These are phyloP conservation scores for Enteromius viviparus DNA, from an alignment of 2,797 vertebrate genomes.

Conservation along the genomic window DNA sequence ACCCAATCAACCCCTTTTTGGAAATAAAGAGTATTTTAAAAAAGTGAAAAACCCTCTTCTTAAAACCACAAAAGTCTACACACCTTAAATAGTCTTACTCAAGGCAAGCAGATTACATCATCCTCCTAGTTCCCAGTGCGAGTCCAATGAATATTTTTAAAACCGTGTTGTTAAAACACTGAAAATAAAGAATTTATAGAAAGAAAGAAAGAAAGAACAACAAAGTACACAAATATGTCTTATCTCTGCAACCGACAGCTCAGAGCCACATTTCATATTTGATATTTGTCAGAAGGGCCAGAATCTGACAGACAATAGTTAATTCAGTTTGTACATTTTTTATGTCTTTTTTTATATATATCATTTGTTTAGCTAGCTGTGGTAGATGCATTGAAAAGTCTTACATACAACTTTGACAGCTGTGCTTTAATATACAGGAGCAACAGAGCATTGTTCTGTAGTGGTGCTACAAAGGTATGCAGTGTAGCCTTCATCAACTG, in stretches of 20 bases:
- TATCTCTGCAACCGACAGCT: constrained; percentile 66
- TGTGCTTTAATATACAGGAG: constrained; percentile 70
- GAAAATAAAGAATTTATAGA: constrained; percentile 64
- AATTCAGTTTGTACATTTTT: constrained; percentile 65
- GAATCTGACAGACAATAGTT: constrained; percentile 59
- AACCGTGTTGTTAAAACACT: constrained; percentile 50
- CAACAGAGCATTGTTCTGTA: constrained; percentile 28
- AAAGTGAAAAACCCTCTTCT: neutral
- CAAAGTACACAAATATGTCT: constrained; percentile 75
- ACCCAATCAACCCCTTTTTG: neutral
- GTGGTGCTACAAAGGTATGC: constrained; percentile 21
- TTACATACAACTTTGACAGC: constrained; percentile 71
- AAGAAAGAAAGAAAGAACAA: constrained; percentile 65
- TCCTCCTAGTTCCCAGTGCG: constrained; percentile 63
- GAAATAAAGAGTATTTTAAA: constrained; percentile 20
- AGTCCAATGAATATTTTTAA: constrained; percentile 65
- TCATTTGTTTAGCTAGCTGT: constrained; percentile 54
- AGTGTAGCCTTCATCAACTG: constrained; percentile 21
- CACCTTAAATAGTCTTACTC: constrained; percentile 63
- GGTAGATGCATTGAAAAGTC: constrained; percentile 61
- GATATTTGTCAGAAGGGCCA: constrained; percentile 63
- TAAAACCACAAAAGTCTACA: constrained; percentile 7
- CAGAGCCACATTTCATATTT: constrained; percentile 66
- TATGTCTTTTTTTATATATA: neutral
- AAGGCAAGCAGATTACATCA: constrained; percentile 69